These are phyloP conservation scores for Acanthurus tractus DNA, from an alignment of 2,797 vertebrate genomes.

Conservation along the genomic window DNA sequence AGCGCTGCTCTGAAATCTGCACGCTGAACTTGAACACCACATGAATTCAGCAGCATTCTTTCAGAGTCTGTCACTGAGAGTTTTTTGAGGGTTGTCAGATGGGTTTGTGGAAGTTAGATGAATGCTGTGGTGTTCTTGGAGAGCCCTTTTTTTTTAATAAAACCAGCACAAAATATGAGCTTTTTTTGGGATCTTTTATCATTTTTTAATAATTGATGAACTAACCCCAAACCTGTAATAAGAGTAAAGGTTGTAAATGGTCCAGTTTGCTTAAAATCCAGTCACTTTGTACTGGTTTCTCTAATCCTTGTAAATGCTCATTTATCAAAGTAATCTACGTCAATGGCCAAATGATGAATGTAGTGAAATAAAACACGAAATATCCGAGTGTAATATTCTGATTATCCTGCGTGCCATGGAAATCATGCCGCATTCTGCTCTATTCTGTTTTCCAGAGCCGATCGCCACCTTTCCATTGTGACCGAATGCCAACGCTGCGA, in stretches of 20 bases:
- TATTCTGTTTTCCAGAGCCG: conserved; percentile 25
- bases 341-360: background rate
- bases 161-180: background rate
- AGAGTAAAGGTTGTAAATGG: background rate
- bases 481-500: conserved; percentile 51
- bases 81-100: conserved; percentile 11
- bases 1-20: conserved; percentile 31
- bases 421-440: conserved; percentile 37
- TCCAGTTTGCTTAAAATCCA: background rate
- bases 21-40: conserved; percentile 28
- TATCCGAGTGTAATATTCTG: conserved; percentile 5
- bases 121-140: background rate
- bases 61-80: conserved; percentile 1
- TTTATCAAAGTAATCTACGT: conserved; percentile 4
- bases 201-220: background rate
- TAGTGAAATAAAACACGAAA: background rate
- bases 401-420: conserved; percentile 25
- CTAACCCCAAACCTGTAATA: background rate
- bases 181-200: background rate
- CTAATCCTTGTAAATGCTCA: background rate
- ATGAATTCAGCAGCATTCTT: conserved; percentile 26
- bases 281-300: background rate
- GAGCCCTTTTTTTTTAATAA: background rate
- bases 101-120: background rate
- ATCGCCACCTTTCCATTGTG: conserved; percentile 44